Percentiles rank a stretch among this genome's conserved stretches.
These are phyloP conservation scores for Trichonephila clavata DNA, from an alignment of 1,140 invertebrate species.

Conservation along the genomic window DNA sequence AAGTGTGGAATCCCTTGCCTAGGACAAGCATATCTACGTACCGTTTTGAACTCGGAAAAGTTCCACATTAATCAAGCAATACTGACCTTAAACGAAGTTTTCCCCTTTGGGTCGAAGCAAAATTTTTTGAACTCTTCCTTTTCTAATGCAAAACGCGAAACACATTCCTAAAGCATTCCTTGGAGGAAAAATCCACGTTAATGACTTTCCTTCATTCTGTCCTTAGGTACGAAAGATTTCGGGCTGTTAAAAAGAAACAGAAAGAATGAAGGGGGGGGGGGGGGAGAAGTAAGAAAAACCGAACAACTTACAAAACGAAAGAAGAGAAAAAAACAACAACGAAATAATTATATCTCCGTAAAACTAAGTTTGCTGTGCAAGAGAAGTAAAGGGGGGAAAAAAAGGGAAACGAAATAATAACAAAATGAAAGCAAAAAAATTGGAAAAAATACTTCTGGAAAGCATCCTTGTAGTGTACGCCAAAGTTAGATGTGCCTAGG, in stretches of 20 bases:
- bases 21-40: not conserved
- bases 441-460: conserved; percentile 72
- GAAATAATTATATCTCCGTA: conserved; percentile 74
- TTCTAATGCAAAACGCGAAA: conserved; percentile 68
- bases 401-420: conserved; percentile 59
- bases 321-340: conserved; percentile 51
- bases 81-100: conserved; percentile 36
- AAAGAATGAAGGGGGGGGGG: not conserved
- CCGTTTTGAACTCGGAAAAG: not conserved
- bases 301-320: conserved; percentile 62
- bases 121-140: conserved; percentile 32
- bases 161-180: conserved; percentile 71
- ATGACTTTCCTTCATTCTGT: conserved; percentile 67
- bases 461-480: conserved; percentile 74
- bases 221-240: conserved; percentile 70
- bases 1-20: not conserved
- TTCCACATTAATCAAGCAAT: conserved; percentile 9
- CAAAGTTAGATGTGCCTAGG: conserved; percentile 69
- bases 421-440: conserved; percentile 67
- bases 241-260: conserved; percentile 43
- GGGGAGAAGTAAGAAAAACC: conserved; percentile 54
- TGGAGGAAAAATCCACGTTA: conserved; percentile 69
- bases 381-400: conserved; percentile 18
- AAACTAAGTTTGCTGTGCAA: conserved; percentile 64
- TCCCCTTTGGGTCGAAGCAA: conserved; percentile 35